Evolutionary conservation across 1,140 invertebrate genomes (phyloP).

Genomic region (Parapsyche elsis): DNA sequence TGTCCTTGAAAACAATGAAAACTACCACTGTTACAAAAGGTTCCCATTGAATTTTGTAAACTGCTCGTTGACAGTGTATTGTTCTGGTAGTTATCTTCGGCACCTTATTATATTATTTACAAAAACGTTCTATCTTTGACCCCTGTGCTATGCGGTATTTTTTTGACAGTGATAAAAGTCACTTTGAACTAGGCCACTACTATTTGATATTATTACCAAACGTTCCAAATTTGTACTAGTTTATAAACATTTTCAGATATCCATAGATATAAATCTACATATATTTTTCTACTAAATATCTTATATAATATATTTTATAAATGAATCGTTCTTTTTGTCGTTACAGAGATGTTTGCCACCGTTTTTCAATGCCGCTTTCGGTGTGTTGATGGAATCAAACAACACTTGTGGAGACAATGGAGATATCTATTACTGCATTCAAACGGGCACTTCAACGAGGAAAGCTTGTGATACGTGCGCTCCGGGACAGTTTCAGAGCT

Average conservation of each 20-base stretch:
- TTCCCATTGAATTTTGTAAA: too few relatives aligned
- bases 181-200: background rate
- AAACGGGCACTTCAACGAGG: constrained; percentile 76
- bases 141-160: background rate
- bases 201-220: background rate
- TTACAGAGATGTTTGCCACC: constrained; percentile 91
- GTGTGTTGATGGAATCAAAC: constrained; percentile 87
- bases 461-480: constrained; percentile 75
- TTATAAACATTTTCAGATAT: background rate
- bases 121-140: constrained; percentile 1
- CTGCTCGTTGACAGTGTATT: too few relatives aligned
- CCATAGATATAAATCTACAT: constrained; percentile 16
- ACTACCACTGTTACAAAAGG: too few relatives aligned
- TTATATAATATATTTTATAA: background rate
- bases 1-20: too few relatives aligned
- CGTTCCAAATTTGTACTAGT: background rate
- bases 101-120: too few relatives aligned
- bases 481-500: constrained; percentile 76
- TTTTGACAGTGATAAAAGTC: background rate
- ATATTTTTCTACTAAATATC: background rate
- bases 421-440: constrained; percentile 85
- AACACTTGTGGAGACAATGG: constrained; percentile 92
- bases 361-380: constrained; percentile 96
- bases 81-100: too few relatives aligned
- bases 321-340: too few relatives aligned